These are phyloP conservation scores for Rhinolophus ferrumequinum DNA, from an alignment of 2,113 vertebrate genomes.

Conservation along the genomic window DNA sequence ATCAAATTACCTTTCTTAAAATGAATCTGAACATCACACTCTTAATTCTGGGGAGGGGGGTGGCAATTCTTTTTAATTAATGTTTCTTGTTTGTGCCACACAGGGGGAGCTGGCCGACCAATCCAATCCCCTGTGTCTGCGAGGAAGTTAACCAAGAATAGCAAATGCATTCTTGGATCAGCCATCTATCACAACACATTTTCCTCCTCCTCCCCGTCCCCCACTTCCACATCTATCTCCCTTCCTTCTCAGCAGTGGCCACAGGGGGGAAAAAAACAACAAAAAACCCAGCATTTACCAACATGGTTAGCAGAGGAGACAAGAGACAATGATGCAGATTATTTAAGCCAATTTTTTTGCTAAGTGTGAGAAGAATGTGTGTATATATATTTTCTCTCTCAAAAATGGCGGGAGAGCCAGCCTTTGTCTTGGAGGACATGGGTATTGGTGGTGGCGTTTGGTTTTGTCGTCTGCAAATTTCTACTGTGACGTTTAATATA, in stretches of 20 bases:
- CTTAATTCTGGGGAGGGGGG: constrained; percentile 85
- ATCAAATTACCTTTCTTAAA: constrained; percentile 89
- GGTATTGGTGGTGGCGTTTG: rapidly evolving
- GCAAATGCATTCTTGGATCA: not conserved
- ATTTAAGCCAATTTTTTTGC: constrained; percentile 52
- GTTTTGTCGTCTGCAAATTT: not conserved
- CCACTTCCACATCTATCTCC: not conserved
- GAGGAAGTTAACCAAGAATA: constrained; percentile 59
- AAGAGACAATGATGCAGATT: not conserved
- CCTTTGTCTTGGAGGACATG: rapidly evolving
- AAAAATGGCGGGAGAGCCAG: not conserved
- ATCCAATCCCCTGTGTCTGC: not conserved
- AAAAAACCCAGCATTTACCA: constrained; percentile 35
- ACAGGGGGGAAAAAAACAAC: not conserved
- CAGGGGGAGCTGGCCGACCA: not conserved
- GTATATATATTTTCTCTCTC: not conserved
- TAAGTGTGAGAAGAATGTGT: not conserved
- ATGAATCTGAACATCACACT: constrained; percentile 85
- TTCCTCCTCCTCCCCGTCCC: not conserved
- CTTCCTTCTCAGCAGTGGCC: not conserved
- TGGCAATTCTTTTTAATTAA: constrained; percentile 87
- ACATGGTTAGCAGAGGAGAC: constrained; percentile 42
- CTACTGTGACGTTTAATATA: not conserved
- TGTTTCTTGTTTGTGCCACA: constrained; percentile 83
- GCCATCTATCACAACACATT: rapidly evolving